phyloP scores from a whole-genome alignment of 2,113 vertebrate genomes.

The Marmota monax region DNA sequence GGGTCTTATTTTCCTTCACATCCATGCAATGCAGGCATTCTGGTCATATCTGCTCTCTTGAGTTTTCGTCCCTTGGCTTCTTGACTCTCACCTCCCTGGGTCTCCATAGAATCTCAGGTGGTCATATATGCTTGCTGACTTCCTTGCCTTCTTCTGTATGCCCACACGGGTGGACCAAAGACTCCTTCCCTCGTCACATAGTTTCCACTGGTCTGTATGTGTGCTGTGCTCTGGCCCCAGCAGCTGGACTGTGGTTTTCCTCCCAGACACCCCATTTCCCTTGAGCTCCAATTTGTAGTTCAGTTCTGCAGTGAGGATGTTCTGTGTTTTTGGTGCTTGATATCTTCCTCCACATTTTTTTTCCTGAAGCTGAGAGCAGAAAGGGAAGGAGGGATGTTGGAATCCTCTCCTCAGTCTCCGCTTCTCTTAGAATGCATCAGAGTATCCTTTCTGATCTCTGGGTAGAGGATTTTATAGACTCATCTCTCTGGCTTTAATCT shows the following conservation, averaged over 20 bases:
- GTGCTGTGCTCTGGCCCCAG: not conserved
- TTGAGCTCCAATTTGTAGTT: not conserved
- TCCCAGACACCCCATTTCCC: not conserved
- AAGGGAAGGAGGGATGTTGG: not conserved
- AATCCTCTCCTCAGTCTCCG: not conserved
- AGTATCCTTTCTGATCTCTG: not conserved
- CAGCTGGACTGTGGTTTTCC: not conserved
- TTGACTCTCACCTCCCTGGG: not conserved
- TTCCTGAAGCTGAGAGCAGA: not conserved
- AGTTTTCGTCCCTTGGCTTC: not conserved
- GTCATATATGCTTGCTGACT: not conserved
- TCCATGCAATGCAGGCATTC: not conserved
- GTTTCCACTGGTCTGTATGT: not conserved
- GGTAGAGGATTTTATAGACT: not conserved
- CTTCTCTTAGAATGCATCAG: not conserved
- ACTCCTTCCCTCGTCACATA: not conserved
- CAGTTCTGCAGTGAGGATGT: not conserved
- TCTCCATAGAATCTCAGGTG: not conserved
- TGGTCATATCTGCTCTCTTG: not conserved
- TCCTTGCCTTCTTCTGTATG: not conserved
- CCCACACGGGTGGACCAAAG: not conserved
- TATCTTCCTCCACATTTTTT: no score
- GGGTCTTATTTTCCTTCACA: not conserved
- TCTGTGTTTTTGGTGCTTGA: not conserved
- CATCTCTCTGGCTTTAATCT: not conserved